phyloP scores from a whole-genome alignment of 2,888 invertebrate genomes.

The Apodemia hepburni region DNA sequence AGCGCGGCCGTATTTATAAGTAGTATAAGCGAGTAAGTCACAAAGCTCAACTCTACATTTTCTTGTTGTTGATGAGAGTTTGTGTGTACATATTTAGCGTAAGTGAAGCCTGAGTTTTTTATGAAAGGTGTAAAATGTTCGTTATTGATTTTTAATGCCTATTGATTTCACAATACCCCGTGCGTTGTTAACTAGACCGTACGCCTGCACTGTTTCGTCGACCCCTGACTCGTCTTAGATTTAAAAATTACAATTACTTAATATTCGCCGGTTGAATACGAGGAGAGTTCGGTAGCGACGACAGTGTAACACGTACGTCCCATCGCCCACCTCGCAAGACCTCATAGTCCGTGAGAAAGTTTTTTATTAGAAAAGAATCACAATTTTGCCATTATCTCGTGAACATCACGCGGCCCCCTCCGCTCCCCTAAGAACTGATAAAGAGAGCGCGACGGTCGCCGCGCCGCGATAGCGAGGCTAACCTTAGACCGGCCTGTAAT shows the following conservation, averaged over 20 bases:
- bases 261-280: slow-evolving; percentile 16
- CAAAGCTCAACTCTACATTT: slow-evolving; percentile 71
- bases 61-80: slow-evolving; percentile 65
- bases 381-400: slow-evolving; percentile 75
- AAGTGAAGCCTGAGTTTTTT: slow-evolving; percentile 72
- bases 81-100: slow-evolving; percentile 76
- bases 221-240: slow-evolving; percentile 36
- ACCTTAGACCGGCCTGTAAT: slow-evolving; percentile 63
- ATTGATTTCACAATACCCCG: slow-evolving; percentile 11
- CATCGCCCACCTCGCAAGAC: slow-evolving; percentile 32
- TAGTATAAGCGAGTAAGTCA: slow-evolving; percentile 58
- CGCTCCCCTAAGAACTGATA: slow-evolving; percentile 64
- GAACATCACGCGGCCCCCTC: slow-evolving; percentile 54
- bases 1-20: slow-evolving; percentile 49
- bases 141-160: slow-evolving; percentile 49
- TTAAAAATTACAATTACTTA: slow-evolving; percentile 4
- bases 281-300: slow-evolving; percentile 32
- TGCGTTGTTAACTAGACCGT: slow-evolving; percentile 3
- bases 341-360: slow-evolving; percentile 33
- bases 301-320: slow-evolving; percentile 26
- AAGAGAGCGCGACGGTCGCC: slow-evolving; percentile 64
- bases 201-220: slow-evolving; percentile 37
- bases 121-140: slow-evolving; percentile 60
- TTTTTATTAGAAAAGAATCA: slow-evolving; percentile 70
- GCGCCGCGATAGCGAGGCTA: slow-evolving; percentile 52